Evolutionary conservation across 1,140 invertebrate genomes (phyloP), one percentile per base, ranked within the genome.

Genomic region (Gerris buenoi): DNA sequence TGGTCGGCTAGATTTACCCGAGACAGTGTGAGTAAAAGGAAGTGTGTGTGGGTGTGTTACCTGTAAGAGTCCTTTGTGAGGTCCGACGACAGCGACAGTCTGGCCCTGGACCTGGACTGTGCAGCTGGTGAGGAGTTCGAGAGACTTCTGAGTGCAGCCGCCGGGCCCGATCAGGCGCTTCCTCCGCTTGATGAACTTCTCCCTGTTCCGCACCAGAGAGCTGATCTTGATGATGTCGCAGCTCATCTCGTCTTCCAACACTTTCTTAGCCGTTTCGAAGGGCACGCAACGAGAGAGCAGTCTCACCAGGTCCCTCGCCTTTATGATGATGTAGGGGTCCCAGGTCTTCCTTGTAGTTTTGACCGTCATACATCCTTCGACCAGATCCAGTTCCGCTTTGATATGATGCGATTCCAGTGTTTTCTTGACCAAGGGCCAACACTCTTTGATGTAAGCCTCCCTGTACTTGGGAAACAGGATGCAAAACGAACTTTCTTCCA

Each of bases 191-290:
- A 98, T 85, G 82, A 99, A 99, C 73, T 95, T 89, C 72, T 97
- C 95, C 75, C 89, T 90, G 73, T 97, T 99, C 60, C 87, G 80
- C 0, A 97, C 89, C 73, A 96, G 80, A 25, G 86, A 89, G 28
- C 91, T 89, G 72, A 99, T 97, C 82, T 98, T 98, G 46, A 99
- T 97, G 23, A 99, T 95, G 75, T 99, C 97, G 75, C 89, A 91
- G 25, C 89, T 86, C 18, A 91, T 83, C 64, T 97, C 92, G 80
- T 99, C 97, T 71, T 95, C 84, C 23, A 94, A 75, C 1, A 93
- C 88, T 74, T 84, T 79, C 10, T 86, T 80, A 1, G 93, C 94
- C 78, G 99, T 95, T 78, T 99, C 96, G 74, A 90, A 95, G 0
- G 97, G 95, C 18, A 99, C 96, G 77, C 94, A 97, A 72, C 97